These are phyloP conservation scores for Radopholus similis DNA, from an alignment of 1,140 invertebrate genomes.

Conservation along the genomic window DNA sequence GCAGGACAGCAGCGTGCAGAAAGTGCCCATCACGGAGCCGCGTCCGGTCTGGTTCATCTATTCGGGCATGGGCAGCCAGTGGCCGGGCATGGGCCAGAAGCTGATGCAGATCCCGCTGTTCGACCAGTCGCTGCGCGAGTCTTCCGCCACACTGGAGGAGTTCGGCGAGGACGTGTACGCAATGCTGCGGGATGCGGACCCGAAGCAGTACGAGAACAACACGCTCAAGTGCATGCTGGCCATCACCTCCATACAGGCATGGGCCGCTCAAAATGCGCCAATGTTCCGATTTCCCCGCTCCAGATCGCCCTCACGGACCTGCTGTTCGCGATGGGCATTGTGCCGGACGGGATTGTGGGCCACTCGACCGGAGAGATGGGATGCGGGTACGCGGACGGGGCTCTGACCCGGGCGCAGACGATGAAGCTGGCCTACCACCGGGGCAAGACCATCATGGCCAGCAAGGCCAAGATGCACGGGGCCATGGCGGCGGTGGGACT, in stretches of 20 bases:
- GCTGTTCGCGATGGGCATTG: conserved; percentile 72
- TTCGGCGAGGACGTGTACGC: conserved; percentile 77
- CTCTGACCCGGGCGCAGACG: conserved; percentile 84
- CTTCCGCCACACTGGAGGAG: conserved; percentile 69
- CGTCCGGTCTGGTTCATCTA: conserved; percentile 85
- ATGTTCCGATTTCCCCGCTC: conserved; percentile 48
- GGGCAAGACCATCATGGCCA: conserved; percentile 78
- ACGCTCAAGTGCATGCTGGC: conserved; percentile 82
- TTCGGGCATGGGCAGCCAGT: conserved; percentile 93
- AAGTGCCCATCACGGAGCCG: conserved; percentile 61
- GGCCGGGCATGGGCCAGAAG: conserved; percentile 83
- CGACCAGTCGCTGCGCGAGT: conserved; percentile 72
- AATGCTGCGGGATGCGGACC: conserved; percentile 72
- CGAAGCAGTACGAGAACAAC: conserved; percentile 73
- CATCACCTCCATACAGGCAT: conserved; percentile 86
- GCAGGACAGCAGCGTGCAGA: conserved; percentile 60
- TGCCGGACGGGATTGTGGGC: conserved; percentile 86
- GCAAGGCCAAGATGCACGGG: conserved; percentile 66
- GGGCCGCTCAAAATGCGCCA: conserved; percentile 2
- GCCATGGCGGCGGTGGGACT: conserved; percentile 67
- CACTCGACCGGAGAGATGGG: conserved; percentile 91
- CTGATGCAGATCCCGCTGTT: conserved; percentile 78
- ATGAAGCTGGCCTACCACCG: conserved; percentile 85
- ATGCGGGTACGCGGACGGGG: conserved; percentile 93
- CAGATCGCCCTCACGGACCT: conserved; percentile 83